A percentile compares a stretch with the other conserved stretches of the same genome.
These are phyloP conservation scores for Neopipo cinnamomea DNA, from an alignment of 2,113 vertebrate species.

Conservation along the genomic window DNA sequence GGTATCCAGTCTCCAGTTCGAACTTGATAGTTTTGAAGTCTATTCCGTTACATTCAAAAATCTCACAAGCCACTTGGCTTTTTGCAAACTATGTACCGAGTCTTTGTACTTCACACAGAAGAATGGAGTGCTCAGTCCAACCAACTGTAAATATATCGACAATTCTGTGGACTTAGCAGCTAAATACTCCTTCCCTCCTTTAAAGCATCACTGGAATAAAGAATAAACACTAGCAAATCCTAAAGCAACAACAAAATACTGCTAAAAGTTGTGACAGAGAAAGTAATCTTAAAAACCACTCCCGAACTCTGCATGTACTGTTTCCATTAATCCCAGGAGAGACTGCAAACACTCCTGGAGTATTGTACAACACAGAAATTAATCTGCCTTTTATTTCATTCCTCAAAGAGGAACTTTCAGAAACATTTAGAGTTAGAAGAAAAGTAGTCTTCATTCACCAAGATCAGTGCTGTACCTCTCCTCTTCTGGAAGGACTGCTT, in stretches of 20 bases:
- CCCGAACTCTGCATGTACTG: neutral
- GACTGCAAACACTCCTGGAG: neutral
- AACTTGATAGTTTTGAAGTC: slow-evolving; percentile 5
- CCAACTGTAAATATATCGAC: slow-evolving; percentile 29
- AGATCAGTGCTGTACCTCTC: neutral
- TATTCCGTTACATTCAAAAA: slow-evolving; percentile 35
- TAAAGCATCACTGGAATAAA: slow-evolving; percentile 36
- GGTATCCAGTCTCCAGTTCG: neutral
- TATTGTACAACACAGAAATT: neutral
- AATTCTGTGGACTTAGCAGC: slow-evolving; percentile 35
- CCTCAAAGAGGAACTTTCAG: neutral
- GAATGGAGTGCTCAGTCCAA: slow-evolving; percentile 23
- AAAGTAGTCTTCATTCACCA: slow-evolving; percentile 19
- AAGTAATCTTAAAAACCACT: neutral
- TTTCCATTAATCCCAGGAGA: neutral
- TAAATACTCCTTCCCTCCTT: slow-evolving; percentile 15
- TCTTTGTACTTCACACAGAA: slow-evolving; percentile 22
- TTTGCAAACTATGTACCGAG: neutral
- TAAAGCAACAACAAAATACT: slow-evolving; percentile 37
- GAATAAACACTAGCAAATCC: neutral
- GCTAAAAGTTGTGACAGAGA: neutral
- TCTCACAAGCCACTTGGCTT: neutral
- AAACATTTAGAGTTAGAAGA: neutral
- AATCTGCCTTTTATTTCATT: neutral
- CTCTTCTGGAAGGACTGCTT: neutral